Evolutionary conservation across 2,113 vertebrate genomes (phyloP), one percentile per base, ranked within the genome.

Genomic region (Embiotoca jacksoni): DNA sequence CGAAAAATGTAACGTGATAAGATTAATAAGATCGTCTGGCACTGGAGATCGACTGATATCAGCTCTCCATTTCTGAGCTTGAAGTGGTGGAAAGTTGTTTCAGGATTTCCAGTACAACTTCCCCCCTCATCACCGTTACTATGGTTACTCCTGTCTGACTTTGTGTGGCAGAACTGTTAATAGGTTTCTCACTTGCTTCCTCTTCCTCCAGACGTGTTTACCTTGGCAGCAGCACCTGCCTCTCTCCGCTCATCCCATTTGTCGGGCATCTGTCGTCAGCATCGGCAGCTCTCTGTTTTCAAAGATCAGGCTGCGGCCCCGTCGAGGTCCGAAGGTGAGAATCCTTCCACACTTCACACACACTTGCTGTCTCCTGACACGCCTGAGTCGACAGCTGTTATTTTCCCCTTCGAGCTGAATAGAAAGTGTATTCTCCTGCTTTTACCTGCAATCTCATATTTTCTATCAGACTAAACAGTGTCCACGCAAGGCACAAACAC

Each of bases 151-250:
- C 54, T 57, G 3, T 41, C 30, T 33, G 52, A 50, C 52, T 32
- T 57, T 70, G 47, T 58, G 6, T n/a, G n/a, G 49, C 49, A 52
- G 71, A 10, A 30, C 56, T 75, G 57, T 60, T 54, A 74, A 71
- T 53, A 59, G 30, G 37, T 74, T 65, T 33, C 13, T 47, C 71
- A 11, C 39, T 62, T 47, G 49, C 46, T 58, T 56, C 72, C 41
- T 81, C 57, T 54, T 78, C 83, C 46, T 52, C 13, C 36, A 39
- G 8, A 56, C 35, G 1, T 85, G 53, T 88, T 83, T 86, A 69
- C 74, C 62, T 79, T 76, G 74, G 77, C 83, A 68, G 31, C 54
- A n/a, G 47, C 81, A 67, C 64, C 68, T 55, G 64, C 31, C 44
- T 78, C 47, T 44, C 47, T 35, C 35, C 7, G 4, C 57, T n/a